These are phyloP conservation scores for Albula goreensis DNA, from an alignment of 2,113 vertebrate species.

Conservation along the genomic window DNA sequence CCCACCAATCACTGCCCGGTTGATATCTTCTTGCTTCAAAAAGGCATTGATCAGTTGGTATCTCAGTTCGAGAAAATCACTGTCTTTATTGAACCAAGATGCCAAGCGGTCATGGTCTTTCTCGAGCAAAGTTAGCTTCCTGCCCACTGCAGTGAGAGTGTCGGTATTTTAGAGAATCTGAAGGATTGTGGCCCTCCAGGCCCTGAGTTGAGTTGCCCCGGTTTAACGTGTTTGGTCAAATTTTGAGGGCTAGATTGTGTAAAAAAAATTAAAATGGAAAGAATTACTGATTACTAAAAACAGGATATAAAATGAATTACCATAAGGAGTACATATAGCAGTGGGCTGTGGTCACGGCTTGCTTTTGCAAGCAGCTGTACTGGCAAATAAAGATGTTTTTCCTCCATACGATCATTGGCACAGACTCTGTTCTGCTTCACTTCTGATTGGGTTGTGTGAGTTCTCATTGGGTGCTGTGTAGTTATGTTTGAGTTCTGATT, in stretches of 20 bases:
- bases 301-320: neutral
- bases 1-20: neutral
- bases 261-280: neutral
- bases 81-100: neutral
- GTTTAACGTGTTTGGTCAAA: conserved; percentile 1
- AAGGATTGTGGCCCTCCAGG: neutral
- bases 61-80: neutral
- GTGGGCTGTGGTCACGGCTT: neutral
- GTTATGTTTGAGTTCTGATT: neutral
- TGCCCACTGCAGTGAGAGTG: neutral
- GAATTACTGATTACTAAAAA: neutral
- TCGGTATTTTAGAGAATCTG: neutral
- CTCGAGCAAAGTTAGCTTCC: neutral
- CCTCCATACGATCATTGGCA: neutral
- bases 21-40: too few species aligned
- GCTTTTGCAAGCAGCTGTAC: neutral
- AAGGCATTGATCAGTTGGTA: too few species aligned
- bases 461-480: neutral
- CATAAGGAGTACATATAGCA: neutral
- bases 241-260: conserved; percentile 6
- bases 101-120: neutral
- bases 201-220: neutral
- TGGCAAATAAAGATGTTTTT: conserved; percentile 6
- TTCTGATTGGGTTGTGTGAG: neutral
- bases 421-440: neutral